These are phyloP conservation scores for Antitype chi DNA, from an alignment of 2,888 invertebrate genomes.

Conservation along the genomic window DNA sequence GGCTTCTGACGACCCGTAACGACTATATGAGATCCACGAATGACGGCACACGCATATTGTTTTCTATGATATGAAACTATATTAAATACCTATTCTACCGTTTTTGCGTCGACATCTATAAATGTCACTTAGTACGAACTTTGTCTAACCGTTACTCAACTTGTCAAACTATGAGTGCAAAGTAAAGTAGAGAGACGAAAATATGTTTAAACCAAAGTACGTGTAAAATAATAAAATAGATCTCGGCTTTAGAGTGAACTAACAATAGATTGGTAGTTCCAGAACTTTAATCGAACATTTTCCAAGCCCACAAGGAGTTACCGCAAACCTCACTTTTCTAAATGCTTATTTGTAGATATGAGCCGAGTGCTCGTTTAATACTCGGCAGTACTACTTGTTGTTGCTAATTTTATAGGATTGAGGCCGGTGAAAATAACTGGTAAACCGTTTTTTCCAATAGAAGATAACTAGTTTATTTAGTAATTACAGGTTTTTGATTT, in stretches of 20 bases:
- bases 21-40: too few relatives aligned
- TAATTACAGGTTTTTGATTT: too few relatives aligned
- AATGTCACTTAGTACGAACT: not conserved
- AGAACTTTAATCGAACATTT: constrained; percentile 25
- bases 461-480: too few relatives aligned
- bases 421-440: too few relatives aligned
- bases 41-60: too few relatives aligned
- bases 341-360: constrained; percentile 24
- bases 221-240: not conserved
- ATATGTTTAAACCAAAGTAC: not conserved
- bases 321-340: constrained; percentile 35
- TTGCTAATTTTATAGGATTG: too few relatives aligned
- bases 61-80: not conserved
- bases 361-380: too few relatives aligned
- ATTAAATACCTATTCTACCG: not conserved
- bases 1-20: too few relatives aligned
- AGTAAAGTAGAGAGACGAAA: not conserved
- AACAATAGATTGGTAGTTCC: constrained; percentile 18
- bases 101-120: too few relatives aligned
- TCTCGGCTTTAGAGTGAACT: not conserved
- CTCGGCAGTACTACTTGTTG: too few relatives aligned
- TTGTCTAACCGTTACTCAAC: not conserved
- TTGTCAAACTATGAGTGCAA: not conserved
- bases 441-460: too few relatives aligned
- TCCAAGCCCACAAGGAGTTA: not conserved